Percentiles rank a stretch among this genome's conserved stretches.
These are phyloP conservation scores for Phrynocephalus guinanensis DNA, from an alignment of 2,797 vertebrate genomes.

Conservation along the genomic window DNA sequence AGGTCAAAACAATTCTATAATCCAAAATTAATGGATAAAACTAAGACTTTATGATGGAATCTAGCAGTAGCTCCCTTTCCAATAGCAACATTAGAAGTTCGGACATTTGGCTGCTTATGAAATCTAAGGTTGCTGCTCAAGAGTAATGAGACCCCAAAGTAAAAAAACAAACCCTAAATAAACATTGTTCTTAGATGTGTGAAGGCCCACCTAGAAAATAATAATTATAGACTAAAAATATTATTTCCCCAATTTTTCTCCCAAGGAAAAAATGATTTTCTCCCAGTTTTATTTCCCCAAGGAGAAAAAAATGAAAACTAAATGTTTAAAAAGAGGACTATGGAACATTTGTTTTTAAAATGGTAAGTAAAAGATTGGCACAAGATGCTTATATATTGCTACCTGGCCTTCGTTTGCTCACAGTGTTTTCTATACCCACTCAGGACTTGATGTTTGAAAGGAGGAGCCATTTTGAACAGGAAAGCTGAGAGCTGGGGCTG, in stretches of 20 bases:
- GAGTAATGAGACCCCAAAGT: slow-evolving; percentile 32
- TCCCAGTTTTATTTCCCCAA: no score
- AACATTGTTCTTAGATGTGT: not conserved
- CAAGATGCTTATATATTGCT: not conserved
- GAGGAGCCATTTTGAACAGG: no score
- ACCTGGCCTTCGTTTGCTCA: not conserved
- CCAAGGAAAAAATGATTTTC: not conserved
- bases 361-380: not conserved
- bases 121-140: slow-evolving; percentile 2
- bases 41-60: slow-evolving; percentile 13
- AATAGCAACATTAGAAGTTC: not conserved
- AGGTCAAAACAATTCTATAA: slow-evolving; percentile 42
- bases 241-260: not conserved
- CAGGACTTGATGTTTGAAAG: not conserved
- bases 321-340: no score
- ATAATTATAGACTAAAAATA: not conserved
- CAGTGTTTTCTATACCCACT: not conserved
- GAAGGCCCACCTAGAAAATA: not conserved
- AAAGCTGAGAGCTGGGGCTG: no score
- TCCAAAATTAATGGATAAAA: slow-evolving; percentile 31
- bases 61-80: slow-evolving; percentile 4
- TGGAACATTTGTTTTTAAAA: not conserved
- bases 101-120: slow-evolving; percentile 31
- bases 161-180: slow-evolving; percentile 2
- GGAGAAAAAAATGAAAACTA: no score